These are phyloP conservation scores for Homarus gammarus DNA, from an alignment of 2,888 invertebrate genomes.

Conservation along the genomic window DNA sequence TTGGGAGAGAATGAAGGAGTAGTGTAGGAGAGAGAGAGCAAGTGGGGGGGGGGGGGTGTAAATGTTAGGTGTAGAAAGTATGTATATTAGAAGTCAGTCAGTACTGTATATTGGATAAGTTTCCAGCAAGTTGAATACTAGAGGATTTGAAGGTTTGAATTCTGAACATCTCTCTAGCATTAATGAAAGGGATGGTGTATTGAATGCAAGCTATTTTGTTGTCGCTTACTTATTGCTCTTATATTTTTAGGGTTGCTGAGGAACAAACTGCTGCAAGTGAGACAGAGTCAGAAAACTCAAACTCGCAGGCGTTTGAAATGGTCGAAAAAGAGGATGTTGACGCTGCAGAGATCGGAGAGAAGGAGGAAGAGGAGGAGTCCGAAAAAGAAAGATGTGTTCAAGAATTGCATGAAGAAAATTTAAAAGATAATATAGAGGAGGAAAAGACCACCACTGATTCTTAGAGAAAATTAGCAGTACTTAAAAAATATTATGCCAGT, in stretches of 20 bases:
- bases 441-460: slow-evolving; percentile 23
- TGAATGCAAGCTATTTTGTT: too few relatives aligned
- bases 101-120: too few relatives aligned
- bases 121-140: too few relatives aligned
- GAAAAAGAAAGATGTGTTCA: slow-evolving; percentile 50
- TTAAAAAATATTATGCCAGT: not conserved
- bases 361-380: slow-evolving; percentile 16
- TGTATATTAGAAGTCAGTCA: too few relatives aligned
- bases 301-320: slow-evolving; percentile 75
- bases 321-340: slow-evolving; percentile 72
- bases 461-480: not conserved
- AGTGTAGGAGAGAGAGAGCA: too few relatives aligned
- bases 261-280: slow-evolving; percentile 69
- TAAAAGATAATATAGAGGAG: slow-evolving; percentile 16
- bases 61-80: too few relatives aligned
- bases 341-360: slow-evolving; percentile 15
- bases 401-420: slow-evolving; percentile 35
- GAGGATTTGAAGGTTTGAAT: too few relatives aligned
- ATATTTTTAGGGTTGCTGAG: slow-evolving; percentile 49
- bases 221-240: too few relatives aligned
- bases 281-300: slow-evolving; percentile 73
- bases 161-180: too few relatives aligned
- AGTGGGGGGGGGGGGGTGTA: too few relatives aligned
- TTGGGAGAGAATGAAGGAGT: too few relatives aligned
- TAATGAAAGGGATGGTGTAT: too few relatives aligned